Percentiles rank a stretch among this genome's conserved stretches.
These are phyloP conservation scores for Gryon sp. DNA, from an alignment of 1,140 invertebrate species.

Conservation along the genomic window DNA sequence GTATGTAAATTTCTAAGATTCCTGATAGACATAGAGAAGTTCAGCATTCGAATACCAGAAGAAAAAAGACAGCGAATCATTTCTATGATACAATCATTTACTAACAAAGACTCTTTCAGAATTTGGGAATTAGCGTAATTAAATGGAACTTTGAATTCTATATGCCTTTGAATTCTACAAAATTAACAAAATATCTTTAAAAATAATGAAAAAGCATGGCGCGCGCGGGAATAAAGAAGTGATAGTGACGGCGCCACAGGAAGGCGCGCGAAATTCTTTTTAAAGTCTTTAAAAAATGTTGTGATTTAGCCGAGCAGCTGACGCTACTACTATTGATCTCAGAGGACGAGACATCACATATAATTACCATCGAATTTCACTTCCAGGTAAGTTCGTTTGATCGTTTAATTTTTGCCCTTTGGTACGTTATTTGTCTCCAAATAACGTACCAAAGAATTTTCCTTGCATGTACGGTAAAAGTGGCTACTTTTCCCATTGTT, in stretches of 20 bases:
- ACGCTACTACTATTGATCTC: slow-evolving; percentile 4
- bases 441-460: too few species aligned
- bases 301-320: not conserved
- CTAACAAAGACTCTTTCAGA: not conserved
- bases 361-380: too few species aligned
- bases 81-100: not conserved
- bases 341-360: slow-evolving; percentile 12
- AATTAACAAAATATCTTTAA: too few species aligned
- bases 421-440: too few species aligned
- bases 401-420: too few species aligned
- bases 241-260: slow-evolving; percentile 14
- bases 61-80: slow-evolving; percentile 8
- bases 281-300: not conserved
- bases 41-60: slow-evolving; percentile 8
- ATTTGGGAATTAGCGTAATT: slow-evolving; percentile 19
- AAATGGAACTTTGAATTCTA: slow-evolving; percentile 11
- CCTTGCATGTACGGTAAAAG: too few species aligned
- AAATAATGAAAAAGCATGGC: not conserved
- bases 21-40: not conserved
- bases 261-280: not conserved
- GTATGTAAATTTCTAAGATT: slow-evolving; percentile 29
- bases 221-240: not conserved
- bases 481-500: too few species aligned
- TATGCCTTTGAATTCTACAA: too few species aligned
- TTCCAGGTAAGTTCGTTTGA: too few species aligned